A percentile compares a stretch with the other conserved stretches of the same genome.
phyloP scores from a whole-genome alignment of 2,113 vertebrate species.

The Apteryx owenii region DNA sequence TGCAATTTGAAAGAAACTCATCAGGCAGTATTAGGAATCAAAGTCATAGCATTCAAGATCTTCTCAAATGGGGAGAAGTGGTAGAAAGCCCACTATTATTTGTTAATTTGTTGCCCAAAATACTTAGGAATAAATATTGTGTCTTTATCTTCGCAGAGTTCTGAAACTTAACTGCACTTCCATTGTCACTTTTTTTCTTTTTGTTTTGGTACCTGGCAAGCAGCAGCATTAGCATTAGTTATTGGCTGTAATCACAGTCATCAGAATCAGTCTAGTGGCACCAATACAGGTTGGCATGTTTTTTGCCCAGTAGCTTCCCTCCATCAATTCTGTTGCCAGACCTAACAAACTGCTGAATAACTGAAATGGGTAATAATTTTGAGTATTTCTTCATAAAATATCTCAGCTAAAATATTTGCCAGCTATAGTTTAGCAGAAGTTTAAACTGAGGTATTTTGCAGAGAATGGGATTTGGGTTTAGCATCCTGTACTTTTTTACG shows the following conservation, averaged over 20 bases:
- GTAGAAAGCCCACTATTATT: not conserved
- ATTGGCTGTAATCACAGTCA: not conserved
- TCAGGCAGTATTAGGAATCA: not conserved
- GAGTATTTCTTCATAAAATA: not conserved
- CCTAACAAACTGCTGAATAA: not conserved
- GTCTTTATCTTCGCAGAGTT: not conserved
- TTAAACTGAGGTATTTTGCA: not conserved
- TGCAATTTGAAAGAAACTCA: constrained; percentile 13
- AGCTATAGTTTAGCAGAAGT: not conserved
- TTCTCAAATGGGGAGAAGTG: not conserved
- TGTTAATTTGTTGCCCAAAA: not conserved
- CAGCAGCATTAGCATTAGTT: not conserved
- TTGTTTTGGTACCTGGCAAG: not conserved
- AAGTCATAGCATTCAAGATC: not conserved
- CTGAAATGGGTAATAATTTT: not conserved
- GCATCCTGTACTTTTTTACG: constrained; percentile 46
- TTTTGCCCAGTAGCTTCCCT: not conserved
- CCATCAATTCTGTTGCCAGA: not conserved
- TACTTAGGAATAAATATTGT: not conserved
- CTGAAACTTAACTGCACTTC: not conserved
- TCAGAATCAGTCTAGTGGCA: not conserved
- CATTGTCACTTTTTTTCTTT: not conserved
- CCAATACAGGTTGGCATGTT: not conserved
- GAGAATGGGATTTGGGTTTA: constrained; percentile 27
- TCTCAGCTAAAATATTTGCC: not conserved